Evolutionary conservation across 2,113 vertebrate species (phyloP), one percentile per base, ranked within the genome.

Genomic region (Nanger granti): DNA sequence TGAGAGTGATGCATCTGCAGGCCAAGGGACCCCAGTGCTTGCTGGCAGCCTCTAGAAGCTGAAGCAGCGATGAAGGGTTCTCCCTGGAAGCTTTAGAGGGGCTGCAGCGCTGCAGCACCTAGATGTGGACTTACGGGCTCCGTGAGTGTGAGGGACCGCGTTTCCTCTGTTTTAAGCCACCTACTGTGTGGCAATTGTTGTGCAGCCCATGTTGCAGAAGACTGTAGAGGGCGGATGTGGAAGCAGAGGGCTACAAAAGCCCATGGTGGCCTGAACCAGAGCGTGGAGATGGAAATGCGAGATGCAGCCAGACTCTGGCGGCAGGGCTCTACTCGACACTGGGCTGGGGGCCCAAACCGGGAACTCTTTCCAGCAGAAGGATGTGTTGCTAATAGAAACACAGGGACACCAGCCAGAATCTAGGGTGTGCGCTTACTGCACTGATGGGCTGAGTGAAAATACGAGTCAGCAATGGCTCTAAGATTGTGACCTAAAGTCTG

Each of bases 21-120:
- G 41, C 18, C 9, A 5, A 4, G n/a, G 20, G 55, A 3, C 2
- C 59, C 4, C 34, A 52, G 1, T 0, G 5, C n/a, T 20, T 29
- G 5, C 14, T 20, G 55, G 26, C 24, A 47, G 29, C 29, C 10
- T 5, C 29, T 11, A 52, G 87, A 93, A 54, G 13, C 44, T 34
- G 22, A 26, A 84, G 64, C 7, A 24, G 9, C 26, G 24, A n/a
- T 20, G 44, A 69, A 69, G 31, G 3, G 26, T 37, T 11, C 44
- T 82, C 17, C 28, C 26, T 34, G 12, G 28, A 41, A 10, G 1
- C 37, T 22, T 54, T 12, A 41, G 62, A 29, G 60, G 9, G 22
- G 57, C 10, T 22, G 12, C 5, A 8, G 31, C 1, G 9, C 52
- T 31, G 44, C n/a, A 28, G 24, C 12, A 37, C 57, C 26, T 83